phyloP scores from a whole-genome alignment of 2,113 vertebrate genomes.

The Athene cunicularia region DNA sequence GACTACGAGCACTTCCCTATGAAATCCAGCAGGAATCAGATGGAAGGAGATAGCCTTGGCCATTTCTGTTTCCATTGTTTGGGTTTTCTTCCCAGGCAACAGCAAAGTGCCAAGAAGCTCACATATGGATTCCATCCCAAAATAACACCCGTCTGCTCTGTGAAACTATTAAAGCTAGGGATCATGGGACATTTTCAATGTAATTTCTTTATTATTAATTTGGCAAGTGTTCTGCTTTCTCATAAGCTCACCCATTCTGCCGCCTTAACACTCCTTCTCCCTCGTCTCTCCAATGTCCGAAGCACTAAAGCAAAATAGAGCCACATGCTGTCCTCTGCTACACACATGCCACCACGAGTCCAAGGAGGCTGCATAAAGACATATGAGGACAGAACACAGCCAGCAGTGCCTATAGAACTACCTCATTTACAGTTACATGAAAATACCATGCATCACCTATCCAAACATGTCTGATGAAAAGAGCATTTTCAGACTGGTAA shows the following conservation, averaged over 20 bases:
- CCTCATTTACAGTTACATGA: not conserved
- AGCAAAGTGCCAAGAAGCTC: constrained; percentile 38
- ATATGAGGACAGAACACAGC: not conserved
- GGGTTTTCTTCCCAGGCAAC: constrained; percentile 57
- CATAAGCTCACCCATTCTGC: not conserved
- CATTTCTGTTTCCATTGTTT: constrained; percentile 45
- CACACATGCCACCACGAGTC: not conserved
- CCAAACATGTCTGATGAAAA: not conserved
- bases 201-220: constrained; percentile 58
- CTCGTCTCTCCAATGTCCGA: not conserved
- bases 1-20: not conserved
- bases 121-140: constrained; percentile 58
- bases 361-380: not conserved
- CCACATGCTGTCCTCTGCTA: not conserved
- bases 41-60: not conserved
- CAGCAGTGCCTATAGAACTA: not conserved
- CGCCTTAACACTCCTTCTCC: not conserved
- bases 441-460: not conserved
- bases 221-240: constrained; percentile 32
- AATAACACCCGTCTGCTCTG: constrained; percentile 37
- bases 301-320: not conserved
- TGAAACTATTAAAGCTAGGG: constrained; percentile 42
- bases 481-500: not conserved
- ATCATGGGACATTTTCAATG: constrained; percentile 1
- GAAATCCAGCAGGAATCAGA: not conserved